Base-by-base conservation (phyloP, 2,797 vertebrate genomes). In the Characodon lateralis region DNA sequence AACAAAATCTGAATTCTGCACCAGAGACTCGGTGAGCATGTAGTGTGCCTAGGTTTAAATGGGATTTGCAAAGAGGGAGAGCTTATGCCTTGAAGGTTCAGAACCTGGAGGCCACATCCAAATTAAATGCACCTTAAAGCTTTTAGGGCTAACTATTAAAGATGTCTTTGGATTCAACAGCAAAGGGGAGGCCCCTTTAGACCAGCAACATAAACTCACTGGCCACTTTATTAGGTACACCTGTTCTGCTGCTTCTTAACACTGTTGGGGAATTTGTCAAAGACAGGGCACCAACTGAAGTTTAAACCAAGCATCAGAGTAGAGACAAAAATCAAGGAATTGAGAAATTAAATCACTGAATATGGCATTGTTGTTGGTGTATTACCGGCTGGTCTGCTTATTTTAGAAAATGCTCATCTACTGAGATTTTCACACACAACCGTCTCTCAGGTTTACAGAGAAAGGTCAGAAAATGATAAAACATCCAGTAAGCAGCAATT, bases 41-140 rank as follows among this genome's bases (percentile, higher is more conserved):
- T 68, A 35, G 13, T 68, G 58, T 24, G 35, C 6, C 6, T 8
- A 46, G 53, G 8, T 76, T 82, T 85, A 76, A 78, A 65, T 70
- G 74, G 71, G 78, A 73, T 81, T 81, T 84, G 55, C 53, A 78
- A 51, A 6, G n/a, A 71, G 20, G 18, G 24, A 73, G 16, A 78
- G 73, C 53, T 46, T 14, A 8, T 28, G 14, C 39, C 31, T 68
- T 76, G 26, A 56, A 68, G 56, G 50, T 41, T 9, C 59, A 66
- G 10, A 74, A 28, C 13, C 74, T 78, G 2, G 13, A 68, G 41
- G 58, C 26, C 56, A 48, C 18, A 43, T 53, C 71, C 20, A 55
- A 51, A 82, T 65, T 61, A 83, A 78, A 76, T 35, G 53, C 59
- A 76, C 59, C 10, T 85, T 79, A 61, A 35, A 63, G 46, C 56